Percentiles rank a stretch among this genome's conserved stretches.
Conservation (phyloP, 2,113 vertebrate genomes). For the Catharus bicknelli region DNA sequence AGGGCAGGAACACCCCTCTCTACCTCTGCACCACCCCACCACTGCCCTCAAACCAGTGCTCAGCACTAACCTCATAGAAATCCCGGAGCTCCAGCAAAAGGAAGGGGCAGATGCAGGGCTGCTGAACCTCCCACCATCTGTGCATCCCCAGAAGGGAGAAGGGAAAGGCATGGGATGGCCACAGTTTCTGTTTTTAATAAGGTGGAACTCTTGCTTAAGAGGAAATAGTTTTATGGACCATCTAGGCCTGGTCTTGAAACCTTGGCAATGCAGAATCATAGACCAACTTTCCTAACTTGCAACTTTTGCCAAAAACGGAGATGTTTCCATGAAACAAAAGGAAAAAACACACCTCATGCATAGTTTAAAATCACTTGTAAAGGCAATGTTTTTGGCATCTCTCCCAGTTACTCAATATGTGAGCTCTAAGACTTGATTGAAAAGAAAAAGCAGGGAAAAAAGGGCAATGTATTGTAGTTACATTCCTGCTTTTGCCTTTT, state of each 20-base stretch:
- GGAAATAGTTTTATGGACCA: conserved; percentile 55
- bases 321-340: conserved; percentile 68
- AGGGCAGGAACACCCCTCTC: background rate
- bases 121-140: background rate
- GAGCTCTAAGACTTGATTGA: conserved; percentile 46
- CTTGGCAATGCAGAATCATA: conserved; percentile 30
- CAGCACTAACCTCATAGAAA: background rate
- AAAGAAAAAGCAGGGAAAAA: conserved; percentile 32
- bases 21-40: background rate
- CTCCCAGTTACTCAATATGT: conserved; percentile 62
- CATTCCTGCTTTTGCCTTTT: conserved; percentile 52
- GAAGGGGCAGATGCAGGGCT: background rate
- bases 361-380: conserved; percentile 59
- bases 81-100: background rate
- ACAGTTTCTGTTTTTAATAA: background rate
- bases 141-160: background rate
- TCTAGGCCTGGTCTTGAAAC: conserved; percentile 42
- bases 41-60: background rate
- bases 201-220: conserved; percentile 13
- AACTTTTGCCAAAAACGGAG: conserved; percentile 51
- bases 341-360: conserved; percentile 32
- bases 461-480: background rate
- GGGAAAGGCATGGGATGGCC: conserved; percentile 8
- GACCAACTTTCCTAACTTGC: conserved; percentile 60
- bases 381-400: conserved; percentile 46